Evolutionary conservation across 2,113 vertebrate genomes (phyloP).

Genomic region (Daboia siamensis): DNA sequence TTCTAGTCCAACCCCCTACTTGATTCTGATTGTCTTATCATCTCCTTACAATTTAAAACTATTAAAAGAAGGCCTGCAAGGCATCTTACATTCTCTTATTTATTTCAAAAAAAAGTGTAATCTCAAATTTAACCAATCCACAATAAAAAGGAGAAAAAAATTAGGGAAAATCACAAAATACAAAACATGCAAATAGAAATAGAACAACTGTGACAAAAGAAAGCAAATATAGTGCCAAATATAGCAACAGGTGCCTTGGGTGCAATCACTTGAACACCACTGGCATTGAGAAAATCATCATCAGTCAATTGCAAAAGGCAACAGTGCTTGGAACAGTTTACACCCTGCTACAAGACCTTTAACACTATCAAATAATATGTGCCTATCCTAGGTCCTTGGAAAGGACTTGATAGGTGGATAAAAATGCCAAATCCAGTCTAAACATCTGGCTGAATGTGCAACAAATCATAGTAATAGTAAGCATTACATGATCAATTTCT

Average conservation of each 20-base stretch:
- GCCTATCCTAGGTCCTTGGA: not conserved
- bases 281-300: no score
- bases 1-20: no score
- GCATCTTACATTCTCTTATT: not conserved
- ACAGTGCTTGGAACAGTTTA: no score
- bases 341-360: not conserved
- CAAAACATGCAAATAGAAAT: no score
- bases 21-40: not conserved
- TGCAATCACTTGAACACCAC: no score
- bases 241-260: no score
- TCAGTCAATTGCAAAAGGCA: no score
- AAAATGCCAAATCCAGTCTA: not conserved
- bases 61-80: not conserved
- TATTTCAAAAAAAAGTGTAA: not conserved
- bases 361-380: not conserved
- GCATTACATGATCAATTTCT: not conserved
- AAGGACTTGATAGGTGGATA: not conserved
- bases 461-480: not conserved
- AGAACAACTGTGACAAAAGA: no score
- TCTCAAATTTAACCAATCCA: not conserved
- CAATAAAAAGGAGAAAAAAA: not conserved
- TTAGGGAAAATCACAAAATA: no score
- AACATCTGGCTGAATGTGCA: not conserved
- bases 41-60: not conserved
- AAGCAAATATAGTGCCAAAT: no score